phyloP scores from a whole-genome alignment of 2,888 invertebrate species.

The Cyclophora albipunctata region DNA sequence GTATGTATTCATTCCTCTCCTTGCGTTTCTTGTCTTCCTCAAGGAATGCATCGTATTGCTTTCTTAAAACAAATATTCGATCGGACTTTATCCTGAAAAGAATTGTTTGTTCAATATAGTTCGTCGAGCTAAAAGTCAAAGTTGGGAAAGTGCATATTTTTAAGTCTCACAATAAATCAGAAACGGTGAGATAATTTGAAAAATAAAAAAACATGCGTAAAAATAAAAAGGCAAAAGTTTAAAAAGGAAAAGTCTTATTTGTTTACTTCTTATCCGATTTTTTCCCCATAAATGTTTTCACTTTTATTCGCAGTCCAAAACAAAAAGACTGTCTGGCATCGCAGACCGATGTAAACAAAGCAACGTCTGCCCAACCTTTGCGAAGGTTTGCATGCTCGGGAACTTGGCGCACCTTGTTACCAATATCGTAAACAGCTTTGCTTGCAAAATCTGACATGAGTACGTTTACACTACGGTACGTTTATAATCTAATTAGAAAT shows the following conservation, averaged over 20 bases:
- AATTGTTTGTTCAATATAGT: background rate
- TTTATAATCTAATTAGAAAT: too few species aligned
- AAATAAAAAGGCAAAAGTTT: too few species aligned
- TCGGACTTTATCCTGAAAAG: slow-evolving; percentile 51
- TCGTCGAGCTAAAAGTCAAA: background rate
- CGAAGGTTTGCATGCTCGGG: slow-evolving; percentile 48
- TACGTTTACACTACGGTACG: slow-evolving; percentile 30
- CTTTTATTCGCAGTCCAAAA: slow-evolving; percentile 7
- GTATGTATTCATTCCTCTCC: slow-evolving; percentile 61
- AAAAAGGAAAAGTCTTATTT: too few species aligned
- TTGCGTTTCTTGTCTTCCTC: slow-evolving; percentile 65
- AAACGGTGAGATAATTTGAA: background rate
- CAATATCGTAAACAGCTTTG: slow-evolving; percentile 24
- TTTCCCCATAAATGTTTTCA: slow-evolving; percentile 43
- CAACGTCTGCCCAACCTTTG: slow-evolving; percentile 57
- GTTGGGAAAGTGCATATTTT: too few species aligned
- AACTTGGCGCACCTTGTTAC: slow-evolving; percentile 28
- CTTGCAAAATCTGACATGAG: slow-evolving; percentile 4
- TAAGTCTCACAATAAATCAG: too few species aligned
- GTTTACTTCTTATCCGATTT: slow-evolving; percentile 57
- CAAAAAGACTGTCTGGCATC: slow-evolving; percentile 20
- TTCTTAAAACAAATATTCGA: slow-evolving; percentile 50
- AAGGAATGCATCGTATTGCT: slow-evolving; percentile 62
- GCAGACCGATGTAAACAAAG: slow-evolving; percentile 51
- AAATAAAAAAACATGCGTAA: background rate